These are phyloP conservation scores for Phallusia fumigata DNA, from an alignment of 23 tunicate genomes.

Conservation along the genomic window DNA sequence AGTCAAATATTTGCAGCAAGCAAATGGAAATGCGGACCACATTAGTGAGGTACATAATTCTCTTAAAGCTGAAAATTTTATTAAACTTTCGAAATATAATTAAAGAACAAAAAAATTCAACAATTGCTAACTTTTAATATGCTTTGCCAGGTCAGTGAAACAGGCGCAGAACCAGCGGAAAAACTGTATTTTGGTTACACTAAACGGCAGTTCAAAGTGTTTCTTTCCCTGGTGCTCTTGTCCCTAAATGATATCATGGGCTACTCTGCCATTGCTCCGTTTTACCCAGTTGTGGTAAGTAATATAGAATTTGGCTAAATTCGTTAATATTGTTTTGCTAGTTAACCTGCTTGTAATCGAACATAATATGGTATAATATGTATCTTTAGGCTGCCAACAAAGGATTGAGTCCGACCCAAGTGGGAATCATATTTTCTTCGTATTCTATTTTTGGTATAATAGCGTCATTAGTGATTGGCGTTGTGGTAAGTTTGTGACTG, in stretches of 20 bases:
- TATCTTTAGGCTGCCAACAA: conserved; percentile 69
- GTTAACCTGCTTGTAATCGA: no score
- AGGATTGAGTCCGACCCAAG: conserved; percentile 36
- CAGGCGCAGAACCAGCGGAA: background rate
- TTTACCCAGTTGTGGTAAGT: conserved; percentile 95
- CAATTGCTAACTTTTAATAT: no score
- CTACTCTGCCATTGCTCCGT: conserved; percentile 77
- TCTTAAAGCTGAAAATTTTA: no score
- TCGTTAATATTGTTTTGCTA: no score
- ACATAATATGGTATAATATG: background rate
- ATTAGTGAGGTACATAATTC: background rate
- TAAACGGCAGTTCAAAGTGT: conserved; percentile 63
- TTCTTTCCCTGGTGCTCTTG: conserved; percentile 49
- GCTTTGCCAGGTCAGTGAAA: background rate
- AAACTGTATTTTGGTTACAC: conserved; percentile 48
- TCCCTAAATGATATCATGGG: conserved; percentile 81
- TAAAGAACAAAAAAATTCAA: no score
- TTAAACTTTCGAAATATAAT: no score
- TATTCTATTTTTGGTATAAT: conserved; percentile 78
- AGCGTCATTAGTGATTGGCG: conserved; percentile 52
- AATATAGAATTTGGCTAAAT: no score
- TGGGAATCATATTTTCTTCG: conserved; percentile 77
- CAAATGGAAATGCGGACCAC: background rate
- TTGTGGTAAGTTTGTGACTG: conserved; percentile 42
- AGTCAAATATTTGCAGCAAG: background rate